Evolutionary conservation across 2,113 vertebrate genomes (phyloP), one percentile per base, ranked within the genome.

Genomic region (Onychostoma macrolepis): DNA sequence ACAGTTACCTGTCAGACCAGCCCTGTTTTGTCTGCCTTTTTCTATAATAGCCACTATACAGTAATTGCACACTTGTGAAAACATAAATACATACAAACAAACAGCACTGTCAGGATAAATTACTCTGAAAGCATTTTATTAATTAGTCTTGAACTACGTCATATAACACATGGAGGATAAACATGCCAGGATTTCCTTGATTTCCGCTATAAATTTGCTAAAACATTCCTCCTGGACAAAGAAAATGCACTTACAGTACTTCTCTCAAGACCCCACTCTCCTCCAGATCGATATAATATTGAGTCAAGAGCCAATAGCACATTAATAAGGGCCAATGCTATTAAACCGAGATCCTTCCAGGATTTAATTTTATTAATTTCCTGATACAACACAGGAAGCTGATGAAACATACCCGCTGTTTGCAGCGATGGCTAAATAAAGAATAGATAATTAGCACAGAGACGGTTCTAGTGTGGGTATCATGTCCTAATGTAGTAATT

Each of bases 311-410:
- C 26, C 61, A 12, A 71, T 63, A 69, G 67, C 75, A 53, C 80
- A 81, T 87, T 86, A 87, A 89, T 86, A 88, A 90, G 69, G n/a
- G 63, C 26, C 30, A 19, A n/a, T 72, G 41, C 61, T 79, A 69
- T 24, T 83, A 67, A 80, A 82, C 24, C 53, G 13, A 48, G 26
- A 26, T 43, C 7, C 53, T 71, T 65, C 24, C 28, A 50, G 41
- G n/a, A 48, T 67, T 80, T 33, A n/a, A 71, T 30, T 61, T 12
- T 15, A 85, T 86, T 87, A 36, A 83, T 72, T 87, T 75, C 33
- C 36, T 61, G 6, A 11, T 53, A 50, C 48, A 33, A 36, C n/a
- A 6, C 45, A 21, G 50, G 38, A 58, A 72, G 74, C 26, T 9
- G 36, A 24, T 81, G 30, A 4, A 76, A 75, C 12, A 56, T 28